Evolutionary conservation across 2,888 invertebrate genomes (phyloP), one percentile per base, ranked within the genome.

Genomic region (Argyresthia albistria): DNA sequence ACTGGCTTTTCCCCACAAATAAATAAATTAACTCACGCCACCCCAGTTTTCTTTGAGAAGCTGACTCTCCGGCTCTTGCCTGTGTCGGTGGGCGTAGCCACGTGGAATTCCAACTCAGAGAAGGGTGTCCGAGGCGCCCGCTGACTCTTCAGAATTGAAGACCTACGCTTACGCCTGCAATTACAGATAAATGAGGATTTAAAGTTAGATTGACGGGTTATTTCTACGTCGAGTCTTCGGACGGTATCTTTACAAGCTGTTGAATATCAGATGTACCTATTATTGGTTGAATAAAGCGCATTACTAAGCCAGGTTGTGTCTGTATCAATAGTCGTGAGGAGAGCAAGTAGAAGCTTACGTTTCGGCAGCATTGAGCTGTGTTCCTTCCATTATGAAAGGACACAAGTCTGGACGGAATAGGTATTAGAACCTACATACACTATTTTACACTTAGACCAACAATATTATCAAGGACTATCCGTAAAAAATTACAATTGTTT

Each of bases 81-180:
- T 0, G 73, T 69, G 56, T 84, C 84, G 0, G 84, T 76, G 0
- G 86, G 82, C 0, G 86, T 83, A n/a, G 80, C 72, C 8, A 80
- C 80, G 49, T 82, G 75, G 60, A 86, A 81, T 62, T 86, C 87
- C 9, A 87, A 59, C 61, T 87, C 87, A 0, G 84, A 81, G 57
- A 87, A 76, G 0, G 87, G 87, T 0, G 86, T 81, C 14, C 87
- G 76, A 0, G 81, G 69, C 0, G 78, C 68, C 0, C 81, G 69
- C 57, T 83, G 83, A 48, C 68, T 79, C 59, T 87, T 87, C 35
- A 87, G 59, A 51, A 87, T 87, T 0, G 87, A 87, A 1, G 86
- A 86, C 6, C 87, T 65, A 1, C 86, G 76, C 54, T 86, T 87
- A 35, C 81, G 67, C 35, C 86, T 87, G 69, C 0, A 16, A 16